phyloP scores from a whole-genome alignment of 2,888 invertebrate genomes.

The Zaprionus lineosus region DNA sequence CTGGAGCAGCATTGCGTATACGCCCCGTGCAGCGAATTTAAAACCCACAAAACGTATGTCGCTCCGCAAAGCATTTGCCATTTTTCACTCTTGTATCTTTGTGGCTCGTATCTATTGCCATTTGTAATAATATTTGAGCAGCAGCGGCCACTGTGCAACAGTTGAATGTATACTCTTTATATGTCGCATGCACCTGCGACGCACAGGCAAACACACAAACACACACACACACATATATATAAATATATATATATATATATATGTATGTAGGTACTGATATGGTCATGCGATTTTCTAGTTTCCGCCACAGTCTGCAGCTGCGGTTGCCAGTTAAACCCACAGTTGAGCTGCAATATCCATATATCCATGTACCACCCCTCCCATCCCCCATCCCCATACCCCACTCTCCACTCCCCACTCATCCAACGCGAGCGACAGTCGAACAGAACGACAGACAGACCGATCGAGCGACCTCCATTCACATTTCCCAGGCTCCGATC shows the following conservation, averaged over 20 bases:
- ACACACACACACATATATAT: background rate
- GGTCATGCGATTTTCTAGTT: constrained; percentile 20
- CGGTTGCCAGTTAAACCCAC: constrained; percentile 36
- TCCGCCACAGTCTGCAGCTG: constrained; percentile 33
- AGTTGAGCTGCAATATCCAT: background rate
- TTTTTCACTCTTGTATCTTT: constrained; percentile 57
- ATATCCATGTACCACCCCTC: too few species aligned
- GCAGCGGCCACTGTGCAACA: constrained; percentile 40
- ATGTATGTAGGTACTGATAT: background rate
- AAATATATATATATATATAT: background rate
- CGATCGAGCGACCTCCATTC: too few species aligned
- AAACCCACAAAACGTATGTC: constrained; percentile 41
- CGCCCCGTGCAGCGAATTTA: constrained; percentile 22
- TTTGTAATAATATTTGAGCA: constrained; percentile 64
- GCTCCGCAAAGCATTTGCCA: constrained; percentile 49
- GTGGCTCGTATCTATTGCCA: constrained; percentile 46
- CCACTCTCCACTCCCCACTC: background rate
- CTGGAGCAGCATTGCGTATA: constrained; percentile 7
- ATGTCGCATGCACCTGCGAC: constrained; percentile 34
- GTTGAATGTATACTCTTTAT: constrained; percentile 38
- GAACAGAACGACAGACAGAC: too few species aligned
- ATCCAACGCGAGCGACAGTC: background rate
- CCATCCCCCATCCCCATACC: background rate
- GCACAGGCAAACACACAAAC: background rate
- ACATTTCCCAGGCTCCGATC: constrained; percentile 33